Conservation (phyloP, 2,797 vertebrate species). For the Leptatherina wallacei region DNA sequence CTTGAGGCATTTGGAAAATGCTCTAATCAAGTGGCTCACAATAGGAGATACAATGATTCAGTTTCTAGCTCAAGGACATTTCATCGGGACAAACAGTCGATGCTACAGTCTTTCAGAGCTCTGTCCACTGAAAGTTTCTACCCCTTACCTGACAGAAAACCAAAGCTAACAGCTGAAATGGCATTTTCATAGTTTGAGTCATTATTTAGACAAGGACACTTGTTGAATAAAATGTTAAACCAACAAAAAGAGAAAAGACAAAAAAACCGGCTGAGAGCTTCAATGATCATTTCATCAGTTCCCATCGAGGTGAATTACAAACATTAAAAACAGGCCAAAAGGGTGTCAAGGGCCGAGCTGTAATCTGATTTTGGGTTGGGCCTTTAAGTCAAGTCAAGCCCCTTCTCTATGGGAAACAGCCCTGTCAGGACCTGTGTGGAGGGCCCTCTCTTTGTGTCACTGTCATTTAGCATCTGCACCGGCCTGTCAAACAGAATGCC, state of each 20-base stretch:
- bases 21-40: constrained; percentile 38
- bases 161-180: constrained; percentile 5
- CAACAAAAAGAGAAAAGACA: constrained; percentile 11
- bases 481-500: constrained; percentile 77
- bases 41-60: constrained; percentile 27
- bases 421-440: constrained; percentile 76
- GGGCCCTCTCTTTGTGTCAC: constrained; percentile 81
- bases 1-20: constrained; percentile 50
- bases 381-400: constrained; percentile 74
- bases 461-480: constrained; percentile 82
- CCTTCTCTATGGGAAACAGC: constrained; percentile 76
- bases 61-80: constrained; percentile 59
- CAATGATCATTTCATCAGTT: constrained; percentile 27
- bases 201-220: constrained; percentile 7
- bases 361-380: constrained; percentile 70
- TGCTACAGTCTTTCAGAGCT: neutral
- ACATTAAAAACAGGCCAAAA: constrained; percentile 50
- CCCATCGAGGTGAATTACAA: constrained; percentile 37
- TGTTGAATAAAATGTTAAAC: constrained; percentile 4
- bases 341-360: constrained; percentile 58
- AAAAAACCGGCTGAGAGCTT: constrained; percentile 14
- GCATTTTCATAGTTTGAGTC: neutral
- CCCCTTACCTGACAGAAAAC: constrained; percentile 15
- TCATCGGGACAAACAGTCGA: constrained; percentile 9
- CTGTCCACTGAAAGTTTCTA: constrained; percentile 7